These are phyloP conservation scores for Hemichromis elongatus DNA, from an alignment of 2,113 vertebrate genomes.

Conservation along the genomic window DNA sequence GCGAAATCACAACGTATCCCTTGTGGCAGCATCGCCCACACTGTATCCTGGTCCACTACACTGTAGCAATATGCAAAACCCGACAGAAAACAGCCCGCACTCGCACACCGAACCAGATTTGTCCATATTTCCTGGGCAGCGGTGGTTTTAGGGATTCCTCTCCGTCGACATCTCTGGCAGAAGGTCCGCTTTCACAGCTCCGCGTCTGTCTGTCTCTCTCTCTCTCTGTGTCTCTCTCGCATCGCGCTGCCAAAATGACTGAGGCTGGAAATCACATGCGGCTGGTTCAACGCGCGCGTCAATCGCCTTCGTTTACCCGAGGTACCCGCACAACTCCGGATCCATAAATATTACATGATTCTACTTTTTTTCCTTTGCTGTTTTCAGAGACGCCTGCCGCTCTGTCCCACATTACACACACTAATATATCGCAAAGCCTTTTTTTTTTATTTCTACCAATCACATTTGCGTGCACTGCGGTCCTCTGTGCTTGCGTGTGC, in stretches of 20 bases:
- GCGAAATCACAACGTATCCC: constrained; percentile 67
- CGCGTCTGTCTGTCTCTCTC: background rate
- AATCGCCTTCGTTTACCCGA: constrained; percentile 38
- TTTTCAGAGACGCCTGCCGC: background rate
- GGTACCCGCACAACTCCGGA: constrained; percentile 38
- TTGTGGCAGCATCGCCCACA: constrained; percentile 72
- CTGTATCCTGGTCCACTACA: constrained; percentile 61
- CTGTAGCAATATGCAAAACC: constrained; percentile 33
- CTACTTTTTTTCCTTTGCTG: constrained; percentile 16
- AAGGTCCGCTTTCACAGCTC: constrained; percentile 47
- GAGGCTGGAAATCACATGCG: constrained; percentile 56
- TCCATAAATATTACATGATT: constrained; percentile 19
- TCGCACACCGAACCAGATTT: constrained; percentile 22
- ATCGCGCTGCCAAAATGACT: constrained; percentile 65
- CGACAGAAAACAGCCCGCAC: constrained; percentile 27
- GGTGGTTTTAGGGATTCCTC: constrained; percentile 44
- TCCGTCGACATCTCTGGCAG: constrained; percentile 60
- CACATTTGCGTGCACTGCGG: constrained; percentile 39
- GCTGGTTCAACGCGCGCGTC: constrained; percentile 50
- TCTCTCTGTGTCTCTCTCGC: constrained; percentile 6
- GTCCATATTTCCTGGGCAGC: constrained; percentile 52
- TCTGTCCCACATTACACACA: background rate
- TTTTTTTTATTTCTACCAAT: background rate
- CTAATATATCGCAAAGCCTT: background rate
- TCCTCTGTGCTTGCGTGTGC: background rate